Evolutionary conservation across 2,797 vertebrate genomes (phyloP), one percentile per base, ranked within the genome.

Genomic region (Sparus aurata): DNA sequence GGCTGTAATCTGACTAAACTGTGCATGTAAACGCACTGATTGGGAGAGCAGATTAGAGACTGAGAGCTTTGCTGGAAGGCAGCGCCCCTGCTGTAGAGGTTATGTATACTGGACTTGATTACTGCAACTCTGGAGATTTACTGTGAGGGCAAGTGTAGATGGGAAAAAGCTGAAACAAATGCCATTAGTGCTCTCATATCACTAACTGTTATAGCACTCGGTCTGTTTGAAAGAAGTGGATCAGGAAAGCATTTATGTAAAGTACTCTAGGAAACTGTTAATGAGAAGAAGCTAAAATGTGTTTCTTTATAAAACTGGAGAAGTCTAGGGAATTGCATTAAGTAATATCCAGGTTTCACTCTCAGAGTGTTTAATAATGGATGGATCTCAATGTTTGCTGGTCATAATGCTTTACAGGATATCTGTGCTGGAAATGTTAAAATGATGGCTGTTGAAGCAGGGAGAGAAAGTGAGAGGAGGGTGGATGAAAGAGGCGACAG

Each of bases 391-490:
- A 4, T 41, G 11, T 61, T 34, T 45, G 15, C 5, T 16, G 27
- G 10, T 22, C 45, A 15, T 12, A 9, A n/a, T 75, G n/a, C 7
- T 27, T 53, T 11, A 7, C 3, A 46, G 17, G 18, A 57, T 38
- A 9, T 16, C 27, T 43, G 30, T 1, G 27, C 15, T 38, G n/a
- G 13, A 20, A 43, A 57, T n/a, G 15, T 30, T 20, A 0, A 47
- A 66, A 58, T 4, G 47, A 34, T 46, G n/a, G 16, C 25, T 3
- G 5, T 2, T 2, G 23, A 64, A 60, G 43, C 30, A 25, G 25
- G 5, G 12, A 13, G 49, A 58, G 83, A 60, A 69, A 74, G 69
- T 45, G 69, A 69, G 23, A n/a, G 8, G 52, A 49, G 22, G 60
- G 61, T 34, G 30, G 66, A 34, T 58, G 59, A 10, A 8, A 20